These are phyloP conservation scores for Brachyptera putata DNA, from an alignment of 2,888 invertebrate species.

Conservation along the genomic window DNA sequence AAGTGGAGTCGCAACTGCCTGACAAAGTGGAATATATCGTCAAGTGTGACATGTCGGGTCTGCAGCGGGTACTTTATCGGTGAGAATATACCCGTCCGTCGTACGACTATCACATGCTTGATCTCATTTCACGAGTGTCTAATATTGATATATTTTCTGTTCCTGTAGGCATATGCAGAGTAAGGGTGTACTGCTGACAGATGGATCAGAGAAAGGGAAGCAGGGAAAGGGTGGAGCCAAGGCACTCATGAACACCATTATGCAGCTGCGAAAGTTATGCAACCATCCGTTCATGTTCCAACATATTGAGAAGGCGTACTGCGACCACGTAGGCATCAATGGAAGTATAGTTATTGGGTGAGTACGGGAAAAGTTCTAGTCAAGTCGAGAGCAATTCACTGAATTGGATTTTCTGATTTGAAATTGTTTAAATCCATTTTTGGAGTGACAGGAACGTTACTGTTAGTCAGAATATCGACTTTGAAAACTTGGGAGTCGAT, in stretches of 20 bases:
- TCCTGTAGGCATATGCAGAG: constrained; percentile 52
- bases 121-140: too few relatives aligned
- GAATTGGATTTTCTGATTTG: background rate
- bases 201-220: constrained; percentile 54
- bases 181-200: constrained; percentile 54
- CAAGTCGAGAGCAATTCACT: background rate
- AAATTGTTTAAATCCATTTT: too few relatives aligned
- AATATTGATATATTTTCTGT: too few relatives aligned
- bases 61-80: constrained; percentile 53
- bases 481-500: too few relatives aligned
- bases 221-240: constrained; percentile 50
- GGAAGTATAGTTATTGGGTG: constrained; percentile 33
- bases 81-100: too few relatives aligned
- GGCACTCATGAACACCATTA: constrained; percentile 60
- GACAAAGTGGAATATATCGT: constrained; percentile 61
- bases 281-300: constrained; percentile 65
- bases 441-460: too few relatives aligned
- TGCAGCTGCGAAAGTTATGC: constrained; percentile 61
- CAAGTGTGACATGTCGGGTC: constrained; percentile 61
- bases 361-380: constrained; percentile 8
- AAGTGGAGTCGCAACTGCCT: constrained; percentile 61
- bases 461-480: too few relatives aligned
- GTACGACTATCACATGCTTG: too few relatives aligned
- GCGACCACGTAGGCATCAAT: constrained; percentile 42
- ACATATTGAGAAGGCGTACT: constrained; percentile 55